These are phyloP conservation scores for Bombus pascuorum DNA, from an alignment of 1,140 invertebrate species.

Conservation along the genomic window DNA sequence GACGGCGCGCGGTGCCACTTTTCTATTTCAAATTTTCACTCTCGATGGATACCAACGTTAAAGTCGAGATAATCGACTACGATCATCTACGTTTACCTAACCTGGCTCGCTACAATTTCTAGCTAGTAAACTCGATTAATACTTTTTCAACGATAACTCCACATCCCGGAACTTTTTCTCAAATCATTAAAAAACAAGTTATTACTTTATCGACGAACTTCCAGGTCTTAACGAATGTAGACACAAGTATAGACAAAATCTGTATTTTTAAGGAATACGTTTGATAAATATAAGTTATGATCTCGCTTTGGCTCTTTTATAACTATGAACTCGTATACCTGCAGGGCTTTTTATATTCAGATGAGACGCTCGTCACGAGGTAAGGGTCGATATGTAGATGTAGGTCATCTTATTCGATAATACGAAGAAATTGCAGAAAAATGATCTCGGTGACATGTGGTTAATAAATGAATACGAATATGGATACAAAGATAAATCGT, in stretches of 20 bases:
- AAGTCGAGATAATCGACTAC: constrained; percentile 25
- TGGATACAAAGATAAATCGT: too few relatives aligned
- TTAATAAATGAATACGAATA: too few relatives aligned
- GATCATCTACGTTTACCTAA: constrained; percentile 28
- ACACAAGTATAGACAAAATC: too few relatives aligned
- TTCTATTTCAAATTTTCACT: constrained; percentile 45
- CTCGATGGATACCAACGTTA: constrained; percentile 34
- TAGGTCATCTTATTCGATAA: too few relatives aligned
- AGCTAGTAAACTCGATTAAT: constrained; percentile 10
- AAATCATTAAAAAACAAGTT: not conserved
- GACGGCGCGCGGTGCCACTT: not conserved
- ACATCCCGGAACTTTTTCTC: not conserved
- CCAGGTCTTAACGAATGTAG: not conserved
- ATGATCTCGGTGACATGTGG: too few relatives aligned
- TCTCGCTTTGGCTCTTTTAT: too few relatives aligned
- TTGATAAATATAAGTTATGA: not conserved
- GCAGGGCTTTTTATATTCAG: too few relatives aligned
- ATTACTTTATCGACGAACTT: not conserved
- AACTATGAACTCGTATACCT: too few relatives aligned
- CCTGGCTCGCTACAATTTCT: constrained; percentile 18
- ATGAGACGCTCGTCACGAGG: too few relatives aligned
- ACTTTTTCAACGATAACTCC: not conserved
- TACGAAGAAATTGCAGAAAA: too few relatives aligned
- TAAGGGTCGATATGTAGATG: too few relatives aligned
- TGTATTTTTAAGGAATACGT: not conserved